Percentiles rank a stretch among this genome's conserved stretches.
Evolutionary conservation across 2,888 invertebrate species (phyloP).

Genomic region (Cepaea hortensis): DNA sequence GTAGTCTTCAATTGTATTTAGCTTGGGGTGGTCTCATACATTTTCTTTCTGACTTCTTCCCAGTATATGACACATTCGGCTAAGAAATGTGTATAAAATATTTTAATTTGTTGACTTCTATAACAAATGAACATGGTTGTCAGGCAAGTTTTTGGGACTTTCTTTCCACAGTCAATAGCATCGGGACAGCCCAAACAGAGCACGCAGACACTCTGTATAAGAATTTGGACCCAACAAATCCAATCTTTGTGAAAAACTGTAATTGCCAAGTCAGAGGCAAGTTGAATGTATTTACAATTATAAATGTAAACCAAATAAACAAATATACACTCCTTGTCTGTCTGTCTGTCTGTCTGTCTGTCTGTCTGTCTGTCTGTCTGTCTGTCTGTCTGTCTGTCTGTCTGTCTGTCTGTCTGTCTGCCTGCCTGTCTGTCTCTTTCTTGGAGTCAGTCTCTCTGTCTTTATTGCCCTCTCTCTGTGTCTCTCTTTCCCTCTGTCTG

Average conservation of each 20-base stretch:
- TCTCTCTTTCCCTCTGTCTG: too few species aligned
- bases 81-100: not conserved
- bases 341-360: not conserved
- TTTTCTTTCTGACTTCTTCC: too few species aligned
- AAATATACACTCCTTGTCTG: not conserved
- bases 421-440: too few species aligned
- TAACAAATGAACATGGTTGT: not conserved
- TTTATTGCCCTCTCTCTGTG: too few species aligned
- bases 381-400: too few species aligned
- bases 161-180: conserved; percentile 57
- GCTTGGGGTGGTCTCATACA: too few species aligned
- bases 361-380: too few species aligned
- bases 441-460: too few species aligned
- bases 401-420: too few species aligned
- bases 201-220: conserved; percentile 61
- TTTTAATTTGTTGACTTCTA: not conserved
- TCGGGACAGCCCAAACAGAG: conserved; percentile 55
- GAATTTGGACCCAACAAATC: conserved; percentile 60
- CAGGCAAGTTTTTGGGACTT: not conserved
- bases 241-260: conserved; percentile 62
- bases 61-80: too few species aligned
- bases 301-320: too few species aligned
- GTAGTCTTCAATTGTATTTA: too few species aligned
- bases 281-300: conserved; percentile 1
- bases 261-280: conserved; percentile 65